phyloP scores from a whole-genome alignment of 1,140 invertebrate species.

The Gryon sp. region DNA sequence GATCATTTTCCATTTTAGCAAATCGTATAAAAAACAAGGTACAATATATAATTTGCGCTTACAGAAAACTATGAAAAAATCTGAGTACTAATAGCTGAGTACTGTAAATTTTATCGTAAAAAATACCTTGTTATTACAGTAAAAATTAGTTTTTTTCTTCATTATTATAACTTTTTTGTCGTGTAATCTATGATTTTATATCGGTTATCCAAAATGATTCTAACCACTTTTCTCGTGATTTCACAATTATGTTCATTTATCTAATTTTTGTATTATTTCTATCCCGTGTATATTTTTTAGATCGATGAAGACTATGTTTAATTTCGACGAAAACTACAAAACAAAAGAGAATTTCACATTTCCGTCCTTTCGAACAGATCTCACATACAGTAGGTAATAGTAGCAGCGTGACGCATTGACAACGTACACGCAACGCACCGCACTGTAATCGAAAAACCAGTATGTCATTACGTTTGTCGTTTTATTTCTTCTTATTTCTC shows the following conservation, averaged over 20 bases:
- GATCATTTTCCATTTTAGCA: too few relatives aligned
- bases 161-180: too few relatives aligned
- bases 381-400: slow-evolving; percentile 55
- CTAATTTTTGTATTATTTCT: slow-evolving; percentile 30
- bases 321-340: slow-evolving; percentile 58
- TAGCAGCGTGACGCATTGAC: slow-evolving; percentile 59
- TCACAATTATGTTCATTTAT: slow-evolving; percentile 55
- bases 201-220: neutral
- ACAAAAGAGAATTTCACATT: slow-evolving; percentile 61
- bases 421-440: slow-evolving; percentile 59
- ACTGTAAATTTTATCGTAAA: too few relatives aligned
- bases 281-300: neutral
- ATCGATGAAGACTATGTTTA: slow-evolving; percentile 55
- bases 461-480: slow-evolving; percentile 58
- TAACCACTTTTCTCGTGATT: slow-evolving; percentile 33
- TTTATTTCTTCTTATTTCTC: slow-evolving; percentile 42
- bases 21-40: too few relatives aligned
- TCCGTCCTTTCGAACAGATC: slow-evolving; percentile 54
- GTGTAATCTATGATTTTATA: neutral
- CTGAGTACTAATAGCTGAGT: too few relatives aligned
- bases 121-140: too few relatives aligned
- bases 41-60: too few relatives aligned
- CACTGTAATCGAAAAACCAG: slow-evolving; percentile 64
- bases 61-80: too few relatives aligned
- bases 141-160: too few relatives aligned